These are phyloP conservation scores for Malthinus seriepunctatus DNA, from an alignment of 2,888 invertebrate genomes.

Conservation along the genomic window DNA sequence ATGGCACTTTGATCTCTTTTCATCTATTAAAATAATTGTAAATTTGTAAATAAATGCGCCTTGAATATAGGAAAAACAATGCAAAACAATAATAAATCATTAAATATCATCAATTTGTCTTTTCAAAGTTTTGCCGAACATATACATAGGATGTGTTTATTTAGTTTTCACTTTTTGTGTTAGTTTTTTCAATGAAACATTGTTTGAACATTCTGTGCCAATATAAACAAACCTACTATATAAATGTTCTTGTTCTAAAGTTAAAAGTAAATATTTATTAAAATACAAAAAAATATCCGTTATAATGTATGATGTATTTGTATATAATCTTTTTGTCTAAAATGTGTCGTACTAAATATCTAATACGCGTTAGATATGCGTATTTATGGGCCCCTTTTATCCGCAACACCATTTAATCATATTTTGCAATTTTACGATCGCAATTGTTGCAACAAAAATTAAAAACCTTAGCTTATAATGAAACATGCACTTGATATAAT, in stretches of 20 bases:
- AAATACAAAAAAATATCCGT: conserved; percentile 25
- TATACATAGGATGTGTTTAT: conserved; percentile 29
- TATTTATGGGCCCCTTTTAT: too few species aligned
- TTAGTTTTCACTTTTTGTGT: conserved; percentile 36
- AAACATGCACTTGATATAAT: too few species aligned
- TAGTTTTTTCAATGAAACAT: conserved; percentile 36
- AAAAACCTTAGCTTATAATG: too few species aligned
- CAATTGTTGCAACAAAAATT: too few species aligned
- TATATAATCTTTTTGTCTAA: conserved; percentile 6
- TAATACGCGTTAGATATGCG: too few species aligned
- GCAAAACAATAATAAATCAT: conserved; percentile 11
- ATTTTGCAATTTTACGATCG: too few species aligned
- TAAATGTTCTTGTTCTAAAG: conserved; percentile 26
- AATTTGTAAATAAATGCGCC: conserved; percentile 8
- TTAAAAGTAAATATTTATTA: conserved; percentile 27
- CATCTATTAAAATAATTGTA: too few species aligned
- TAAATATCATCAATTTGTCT: conserved; percentile 6
- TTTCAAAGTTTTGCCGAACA: conserved; percentile 17
- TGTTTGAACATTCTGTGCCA: conserved; percentile 41
- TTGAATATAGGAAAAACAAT: background rate
- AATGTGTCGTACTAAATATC: background rate
- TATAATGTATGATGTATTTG: conserved; percentile 15
- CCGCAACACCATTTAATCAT: too few species aligned
- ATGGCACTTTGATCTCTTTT: too few species aligned
- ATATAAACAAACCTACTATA: conserved; percentile 41